phyloP scores from a whole-genome alignment of 2,888 invertebrate species.

The Beris chalybata region DNA sequence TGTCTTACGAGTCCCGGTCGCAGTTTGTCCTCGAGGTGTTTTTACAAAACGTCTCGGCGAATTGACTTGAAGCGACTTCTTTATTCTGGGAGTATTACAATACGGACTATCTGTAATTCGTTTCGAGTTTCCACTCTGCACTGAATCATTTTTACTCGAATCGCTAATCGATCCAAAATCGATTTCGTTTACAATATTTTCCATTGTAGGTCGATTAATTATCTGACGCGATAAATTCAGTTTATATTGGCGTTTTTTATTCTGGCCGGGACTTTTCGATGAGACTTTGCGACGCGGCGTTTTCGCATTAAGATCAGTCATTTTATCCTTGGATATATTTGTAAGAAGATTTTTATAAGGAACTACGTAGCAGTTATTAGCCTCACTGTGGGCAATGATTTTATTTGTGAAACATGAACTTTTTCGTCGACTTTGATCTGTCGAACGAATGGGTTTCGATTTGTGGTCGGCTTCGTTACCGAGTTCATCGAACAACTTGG shows the following conservation, averaged over 20 bases:
- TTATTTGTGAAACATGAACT: slow-evolving; percentile 26
- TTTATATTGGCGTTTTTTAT: slow-evolving; percentile 39
- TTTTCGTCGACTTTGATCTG: slow-evolving; percentile 23
- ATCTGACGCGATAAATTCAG: background rate
- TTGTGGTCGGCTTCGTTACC: slow-evolving; percentile 40
- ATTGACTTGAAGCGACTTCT: slow-evolving; percentile 28
- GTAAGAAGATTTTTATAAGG: slow-evolving; percentile 23
- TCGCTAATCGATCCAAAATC: slow-evolving; percentile 6
- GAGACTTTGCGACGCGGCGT: slow-evolving; percentile 40
- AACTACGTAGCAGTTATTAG: slow-evolving; percentile 26
- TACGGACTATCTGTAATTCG: slow-evolving; percentile 16
- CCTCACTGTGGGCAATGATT: slow-evolving; percentile 11
- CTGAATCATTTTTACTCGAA: background rate
- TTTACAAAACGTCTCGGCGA: slow-evolving; percentile 29
- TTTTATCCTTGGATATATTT: slow-evolving; percentile 15
- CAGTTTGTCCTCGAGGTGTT: slow-evolving; percentile 13
- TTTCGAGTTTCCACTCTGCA: background rate
- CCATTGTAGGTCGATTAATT: slow-evolving; percentile 13
- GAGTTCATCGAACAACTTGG: slow-evolving; percentile 69
- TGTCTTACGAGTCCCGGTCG: slow-evolving; percentile 3
- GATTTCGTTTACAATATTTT: slow-evolving; percentile 20
- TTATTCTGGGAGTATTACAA: slow-evolving; percentile 23
- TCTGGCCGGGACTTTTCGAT: slow-evolving; percentile 41
- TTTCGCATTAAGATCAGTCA: slow-evolving; percentile 33
- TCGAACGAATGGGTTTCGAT: background rate